Percentiles rank a stretch among this genome's conserved stretches.
phyloP scores from a whole-genome alignment of 2,113 vertebrate genomes.

The Syngnathoides biaculeatus region DNA sequence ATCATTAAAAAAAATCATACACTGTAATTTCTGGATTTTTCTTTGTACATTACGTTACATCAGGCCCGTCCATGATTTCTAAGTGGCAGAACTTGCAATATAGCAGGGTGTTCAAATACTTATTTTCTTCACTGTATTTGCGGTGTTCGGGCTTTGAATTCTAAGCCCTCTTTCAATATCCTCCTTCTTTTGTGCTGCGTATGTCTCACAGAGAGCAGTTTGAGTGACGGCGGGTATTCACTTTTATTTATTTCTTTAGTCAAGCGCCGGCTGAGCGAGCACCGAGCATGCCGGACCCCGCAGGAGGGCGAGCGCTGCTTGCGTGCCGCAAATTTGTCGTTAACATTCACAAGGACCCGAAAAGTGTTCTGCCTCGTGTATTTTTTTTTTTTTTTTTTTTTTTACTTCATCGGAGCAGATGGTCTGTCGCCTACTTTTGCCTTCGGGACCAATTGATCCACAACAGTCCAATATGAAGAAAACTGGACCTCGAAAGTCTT shows the following conservation, averaged over 20 bases:
- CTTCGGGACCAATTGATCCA: constrained; percentile 6
- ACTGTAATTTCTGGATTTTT: too few relatives aligned
- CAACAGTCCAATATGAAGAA: not conserved
- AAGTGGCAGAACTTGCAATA: too few relatives aligned
- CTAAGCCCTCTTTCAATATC: not conserved
- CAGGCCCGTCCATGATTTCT: too few relatives aligned
- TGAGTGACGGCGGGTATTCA: not conserved
- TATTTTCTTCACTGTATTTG: too few relatives aligned
- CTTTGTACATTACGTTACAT: too few relatives aligned
- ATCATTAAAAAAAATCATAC: too few relatives aligned
- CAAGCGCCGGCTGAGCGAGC: constrained; percentile 5
- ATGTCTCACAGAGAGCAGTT: not conserved
- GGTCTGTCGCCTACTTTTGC: not conserved
- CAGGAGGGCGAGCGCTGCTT: not conserved
- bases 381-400: too few relatives aligned
- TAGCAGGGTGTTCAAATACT: too few relatives aligned
- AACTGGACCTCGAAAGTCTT: not conserved
- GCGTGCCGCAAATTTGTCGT: not conserved
- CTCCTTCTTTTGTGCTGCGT: not conserved
- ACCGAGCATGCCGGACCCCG: not conserved
- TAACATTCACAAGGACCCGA: constrained; percentile 1
- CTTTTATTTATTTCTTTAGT: not conserved
- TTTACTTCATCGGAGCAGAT: not conserved
- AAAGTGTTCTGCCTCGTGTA: constrained; percentile 7
- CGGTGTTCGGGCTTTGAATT: not conserved